A percentile compares a stretch with the other conserved stretches of the same genome.
Conservation (phyloP, 2,113 vertebrate genomes). For the Odocoileus hemionus region DNA sequence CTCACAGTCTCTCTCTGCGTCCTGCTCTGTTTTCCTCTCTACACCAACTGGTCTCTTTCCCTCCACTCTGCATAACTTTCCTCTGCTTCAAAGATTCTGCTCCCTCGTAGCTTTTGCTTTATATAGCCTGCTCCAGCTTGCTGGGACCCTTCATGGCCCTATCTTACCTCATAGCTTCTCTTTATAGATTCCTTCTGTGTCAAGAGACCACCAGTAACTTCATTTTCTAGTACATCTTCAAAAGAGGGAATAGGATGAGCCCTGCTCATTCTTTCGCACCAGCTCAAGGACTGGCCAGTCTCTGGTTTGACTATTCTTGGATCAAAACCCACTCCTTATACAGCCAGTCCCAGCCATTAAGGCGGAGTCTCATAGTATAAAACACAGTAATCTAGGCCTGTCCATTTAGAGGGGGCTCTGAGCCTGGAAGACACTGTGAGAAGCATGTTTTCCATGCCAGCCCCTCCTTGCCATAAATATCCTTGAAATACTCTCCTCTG, state of each 20-base stretch:
- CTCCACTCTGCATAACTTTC: background rate
- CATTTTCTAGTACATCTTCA: constrained; percentile 42
- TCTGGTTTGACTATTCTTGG: constrained; percentile 35
- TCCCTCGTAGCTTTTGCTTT: background rate
- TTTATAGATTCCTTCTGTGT: constrained; percentile 12
- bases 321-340: constrained; percentile 39
- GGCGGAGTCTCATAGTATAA: background rate
- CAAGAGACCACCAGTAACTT: background rate
- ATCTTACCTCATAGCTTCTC: background rate
- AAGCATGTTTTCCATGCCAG: background rate
- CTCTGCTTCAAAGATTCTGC: background rate
- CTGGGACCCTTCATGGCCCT: background rate
- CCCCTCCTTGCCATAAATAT: background rate
- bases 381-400: background rate
- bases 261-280: background rate
- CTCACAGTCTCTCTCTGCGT: background rate
- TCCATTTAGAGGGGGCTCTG: background rate
- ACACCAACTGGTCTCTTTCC: background rate
- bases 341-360: background rate
- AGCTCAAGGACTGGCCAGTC: background rate
- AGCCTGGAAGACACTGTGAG: background rate
- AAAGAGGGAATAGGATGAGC: background rate
- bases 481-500: background rate
- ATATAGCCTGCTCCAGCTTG: background rate
- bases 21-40: background rate